Conservation (phyloP, 2,797 vertebrate genomes). For the Petrocephalus schoutedeni region DNA sequence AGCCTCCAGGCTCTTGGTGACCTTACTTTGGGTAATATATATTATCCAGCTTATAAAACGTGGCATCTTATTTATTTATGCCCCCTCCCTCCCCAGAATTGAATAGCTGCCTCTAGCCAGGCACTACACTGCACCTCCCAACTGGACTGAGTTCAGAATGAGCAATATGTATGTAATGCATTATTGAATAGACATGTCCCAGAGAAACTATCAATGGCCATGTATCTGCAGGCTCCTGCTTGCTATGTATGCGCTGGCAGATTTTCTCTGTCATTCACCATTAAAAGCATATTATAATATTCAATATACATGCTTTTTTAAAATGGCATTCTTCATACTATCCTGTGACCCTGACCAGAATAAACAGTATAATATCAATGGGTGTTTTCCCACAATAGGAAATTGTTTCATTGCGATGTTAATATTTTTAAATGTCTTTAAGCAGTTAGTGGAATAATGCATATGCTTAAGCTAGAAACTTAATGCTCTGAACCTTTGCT, state of each 20-base stretch:
- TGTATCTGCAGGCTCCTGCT: neutral
- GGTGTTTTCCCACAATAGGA: neutral
- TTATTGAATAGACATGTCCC: slow-evolving; percentile 8
- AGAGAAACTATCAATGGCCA: neutral
- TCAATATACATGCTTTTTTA: neutral
- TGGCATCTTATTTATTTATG: neutral
- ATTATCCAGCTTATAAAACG: neutral
- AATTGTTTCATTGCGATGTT: neutral
- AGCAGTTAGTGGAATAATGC: neutral
- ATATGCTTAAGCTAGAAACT: neutral
- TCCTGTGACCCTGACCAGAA: neutral
- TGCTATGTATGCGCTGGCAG: neutral
- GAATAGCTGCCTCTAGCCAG: slow-evolving; percentile 13
- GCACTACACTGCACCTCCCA: neutral
- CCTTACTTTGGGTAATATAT: neutral
- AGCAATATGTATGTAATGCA: neutral
- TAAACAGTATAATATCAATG: neutral
- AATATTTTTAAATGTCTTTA: neutral
- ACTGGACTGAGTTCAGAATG: neutral
- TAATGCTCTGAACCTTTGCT: neutral
- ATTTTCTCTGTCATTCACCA: neutral
- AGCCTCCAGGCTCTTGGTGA: neutral
- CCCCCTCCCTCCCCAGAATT: neutral
- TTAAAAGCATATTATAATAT: neutral
- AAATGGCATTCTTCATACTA: neutral